Evolutionary conservation across 2,888 invertebrate species (phyloP), one percentile per base, ranked within the genome.

Genomic region (Clivina fossor): DNA sequence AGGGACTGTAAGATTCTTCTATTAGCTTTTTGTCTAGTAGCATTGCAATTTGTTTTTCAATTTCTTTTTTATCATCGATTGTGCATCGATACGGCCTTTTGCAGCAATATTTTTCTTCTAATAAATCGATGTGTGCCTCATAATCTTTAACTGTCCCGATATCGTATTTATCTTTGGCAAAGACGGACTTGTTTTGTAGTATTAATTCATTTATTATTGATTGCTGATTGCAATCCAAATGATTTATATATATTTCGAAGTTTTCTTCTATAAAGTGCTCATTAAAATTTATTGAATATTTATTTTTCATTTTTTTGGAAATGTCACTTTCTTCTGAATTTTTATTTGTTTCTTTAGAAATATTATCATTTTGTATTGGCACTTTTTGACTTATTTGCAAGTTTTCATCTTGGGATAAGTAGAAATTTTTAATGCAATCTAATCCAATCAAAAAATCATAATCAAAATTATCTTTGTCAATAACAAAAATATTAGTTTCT

Each of bases 111-210:
- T 60, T 60, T 41, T 60, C 51, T 35, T 37, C 22, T 35, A 56
- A 9, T 13, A 58, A 32, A 32, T 61, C 44, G 15, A 53, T 60
- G 13, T 56, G 57, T n/a, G 58, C 58, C 47, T 59, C 60, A 51
- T 60, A 57, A 37, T 47, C 47, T 33, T 26, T 22, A 18, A 57
- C 57, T 24, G 58, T 59, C 18, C 57, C 58, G 11, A 59, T 24
- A 44, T 59, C 57, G 41, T 60, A 60, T 59, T 60, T 60, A 50
- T 60, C 55, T 26, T 60, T 59, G 24, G 60, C 57, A 38, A 60
- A 60, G 18, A 60, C 49, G 22, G 47, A 63, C 63, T 22, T 62
- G 46, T 43, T 13, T 33, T 61, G 59, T 54, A 62, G 60, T 55
- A 55, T 60, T 11, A 60, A 48, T 8, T 63, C 9, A 28, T 48